Conservation (phyloP, 2,113 vertebrate species). For the Ornithorhynchus anatinus region DNA sequence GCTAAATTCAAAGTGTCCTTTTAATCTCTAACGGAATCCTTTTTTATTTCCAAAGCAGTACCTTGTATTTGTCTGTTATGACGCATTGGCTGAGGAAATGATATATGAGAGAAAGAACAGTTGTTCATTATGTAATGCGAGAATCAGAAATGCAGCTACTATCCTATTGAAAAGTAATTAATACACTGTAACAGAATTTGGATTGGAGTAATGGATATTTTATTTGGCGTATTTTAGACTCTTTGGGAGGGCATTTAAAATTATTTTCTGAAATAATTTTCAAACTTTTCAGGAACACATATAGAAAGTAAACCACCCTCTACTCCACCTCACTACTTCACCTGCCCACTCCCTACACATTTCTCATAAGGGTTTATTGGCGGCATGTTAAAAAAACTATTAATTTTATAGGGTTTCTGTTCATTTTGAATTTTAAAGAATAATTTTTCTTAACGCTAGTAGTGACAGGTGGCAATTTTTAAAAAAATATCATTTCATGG, state of each 20-base stretch:
- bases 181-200: slow-evolving; percentile 9
- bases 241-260: slow-evolving; percentile 11
- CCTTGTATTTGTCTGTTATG: slow-evolving; percentile 6
- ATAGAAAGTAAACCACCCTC: not conserved
- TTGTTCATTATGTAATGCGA: slow-evolving; percentile 28
- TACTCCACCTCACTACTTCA: too few species aligned
- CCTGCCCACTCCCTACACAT: too few species aligned
- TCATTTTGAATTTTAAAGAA: too few species aligned
- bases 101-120: slow-evolving; percentile 2
- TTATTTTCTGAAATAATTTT: slow-evolving; percentile 12
- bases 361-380: too few species aligned
- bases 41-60: slow-evolving; percentile 8
- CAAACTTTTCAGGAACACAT: slow-evolving; percentile 1
- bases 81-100: slow-evolving; percentile 18
- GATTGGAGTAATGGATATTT: slow-evolving; percentile 16
- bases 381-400: too few species aligned
- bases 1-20: not conserved
- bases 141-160: not conserved
- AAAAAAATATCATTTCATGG: slow-evolving; percentile 16
- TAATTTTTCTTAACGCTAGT: slow-evolving; percentile 1
- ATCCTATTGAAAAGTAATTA: not conserved
- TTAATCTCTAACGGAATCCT: slow-evolving; percentile 5
- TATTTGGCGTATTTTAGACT: not conserved
- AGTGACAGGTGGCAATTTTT: not conserved
- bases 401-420: too few species aligned